These are phyloP conservation scores for Platycnemis pennipes DNA, from an alignment of 2,888 invertebrate genomes.

Conservation along the genomic window DNA sequence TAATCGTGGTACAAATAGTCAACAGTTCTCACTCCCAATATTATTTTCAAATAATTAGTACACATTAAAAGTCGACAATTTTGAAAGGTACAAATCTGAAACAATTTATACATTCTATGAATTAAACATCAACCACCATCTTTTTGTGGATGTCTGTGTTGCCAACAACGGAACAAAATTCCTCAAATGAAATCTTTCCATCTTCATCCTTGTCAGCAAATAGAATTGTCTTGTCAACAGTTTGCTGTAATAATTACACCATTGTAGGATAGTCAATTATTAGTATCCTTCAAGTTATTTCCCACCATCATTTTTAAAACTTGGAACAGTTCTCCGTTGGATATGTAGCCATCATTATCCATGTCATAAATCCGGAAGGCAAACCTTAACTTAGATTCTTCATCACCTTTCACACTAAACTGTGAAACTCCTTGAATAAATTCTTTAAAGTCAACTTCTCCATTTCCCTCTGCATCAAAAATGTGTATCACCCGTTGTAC, in stretches of 20 bases:
- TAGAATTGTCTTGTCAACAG: slow-evolving; percentile 99
- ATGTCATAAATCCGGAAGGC: slow-evolving; percentile 99
- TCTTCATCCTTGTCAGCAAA: slow-evolving; percentile 99
- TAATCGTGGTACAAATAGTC: slow-evolving; percentile 62
- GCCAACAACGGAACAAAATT: slow-evolving; percentile 99
- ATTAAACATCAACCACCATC: slow-evolving; percentile 99
- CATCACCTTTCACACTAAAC: slow-evolving; percentile 99
- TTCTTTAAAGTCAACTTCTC: slow-evolving; percentile 97
- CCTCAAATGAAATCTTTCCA: slow-evolving; percentile 99
- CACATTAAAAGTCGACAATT: slow-evolving; percentile 63
- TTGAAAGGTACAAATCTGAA: slow-evolving; percentile 60
- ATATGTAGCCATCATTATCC: slow-evolving; percentile 99
- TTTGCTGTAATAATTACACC: slow-evolving; percentile 99
- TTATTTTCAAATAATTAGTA: slow-evolving; percentile 60
- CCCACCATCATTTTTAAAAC: slow-evolving; percentile 99
- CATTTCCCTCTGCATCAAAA: slow-evolving; percentile 99
- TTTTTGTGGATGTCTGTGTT: slow-evolving; percentile 99
- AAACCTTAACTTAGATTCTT: slow-evolving; percentile 98
- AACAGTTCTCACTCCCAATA: slow-evolving; percentile 60
- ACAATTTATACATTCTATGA: slow-evolving; percentile 56
- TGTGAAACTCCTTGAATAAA: slow-evolving; percentile 99
- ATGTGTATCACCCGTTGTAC: slow-evolving; percentile 99
- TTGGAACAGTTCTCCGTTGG: slow-evolving; percentile 98
- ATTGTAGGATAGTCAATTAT: too few relatives aligned
- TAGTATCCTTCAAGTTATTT: slow-evolving; percentile 99